Evolutionary conservation across 2,113 vertebrate genomes (phyloP), one percentile per base, ranked within the genome.

Genomic region (Tamias sibiricus): DNA sequence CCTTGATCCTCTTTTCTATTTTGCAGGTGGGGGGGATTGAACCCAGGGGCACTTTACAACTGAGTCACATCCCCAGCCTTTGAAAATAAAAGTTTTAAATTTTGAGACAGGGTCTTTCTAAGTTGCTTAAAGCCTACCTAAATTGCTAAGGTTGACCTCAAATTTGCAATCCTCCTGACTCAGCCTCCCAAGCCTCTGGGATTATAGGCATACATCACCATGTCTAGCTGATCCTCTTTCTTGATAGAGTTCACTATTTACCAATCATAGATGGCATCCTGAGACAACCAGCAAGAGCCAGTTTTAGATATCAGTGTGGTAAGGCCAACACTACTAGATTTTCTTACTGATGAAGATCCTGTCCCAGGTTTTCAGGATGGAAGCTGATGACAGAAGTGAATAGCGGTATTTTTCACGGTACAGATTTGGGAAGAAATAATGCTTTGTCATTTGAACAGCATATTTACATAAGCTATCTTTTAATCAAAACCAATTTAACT

Each of bases 401-500:
- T 17, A n/a, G 75, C 40, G 30, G 59, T 17, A 14, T 86, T 79
- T 79, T 72, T 28, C 35, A 3, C 7, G 37, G 59, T 80, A 80
- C 62, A 62, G 74, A 72, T 62, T 81, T 87, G 40, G 17, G 19
- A 32, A 85, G 40, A 94, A 94, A 74, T 66, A 90, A 90, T 40
- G 12, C 37, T n/a, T 69, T 47, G 71, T 62, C 84, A 8, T 79
- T 54, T 71, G 75, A 76, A 35, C 14, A 92, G 35, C 47, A 14
- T 68, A 59, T 76, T 37, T 90, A 84, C 75, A 66, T 75, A 90
- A 96, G 11, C 52, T 44, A 76, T 81, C 64, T 85, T 94, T 81
- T 75, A 87, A 94, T 74, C 62, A 74, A 94, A 94, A 88, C 19
- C 32, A 42, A 96, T 81, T 69, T 44, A 88, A 68, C 77, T 92